Evolutionary conservation across 1,140 invertebrate species (phyloP), one percentile per base, ranked within the genome.

Genomic region (Zaprionus taronus): DNA sequence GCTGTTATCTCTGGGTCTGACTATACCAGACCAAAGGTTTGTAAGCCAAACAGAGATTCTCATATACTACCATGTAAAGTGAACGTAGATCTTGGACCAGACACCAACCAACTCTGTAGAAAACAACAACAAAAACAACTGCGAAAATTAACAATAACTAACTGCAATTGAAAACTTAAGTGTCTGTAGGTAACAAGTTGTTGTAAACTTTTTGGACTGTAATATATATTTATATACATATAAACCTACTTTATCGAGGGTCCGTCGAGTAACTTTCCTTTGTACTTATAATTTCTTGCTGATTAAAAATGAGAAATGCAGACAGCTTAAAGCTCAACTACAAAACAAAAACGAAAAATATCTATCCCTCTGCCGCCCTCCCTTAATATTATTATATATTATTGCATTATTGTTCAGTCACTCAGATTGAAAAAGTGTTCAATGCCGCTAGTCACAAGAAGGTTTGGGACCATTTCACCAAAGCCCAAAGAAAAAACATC

Each of bases 391-490:
- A 91, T 91, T 91, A 91, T 91, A 91, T 91, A 91, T 91, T 90
- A 91, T 91, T 91, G 90, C 91, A 91, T 92, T 90, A 89, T 89
- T 89, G 87, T 92, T 91, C 96, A 99, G 98, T 99, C 96, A 96
- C 97, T 96, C 97, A 99, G 96, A 98, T 99, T 95, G 98, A 98
- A 96, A 96, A 97, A 95, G 97, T 99, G 94, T 99, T 99, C 95
- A 95, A 95, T 93, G 96, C 97, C 84, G 97, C 98, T 92, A 97
- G 96, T 94, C 98, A 98, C 95, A 98, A 99, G 96, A 98, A 98
- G 94, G 97, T 98, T 93, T 99, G 98, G 98, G 98, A 99, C 95
- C 98, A 99, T 96, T 99, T 99, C 96, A 98, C 97, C 94, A 99
- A 99, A 95, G 97, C 98, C 78, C 98, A 99, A 94, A 95, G 98